Conservation (phyloP, 2,113 vertebrate species). For the Solea senegalensis region DNA sequence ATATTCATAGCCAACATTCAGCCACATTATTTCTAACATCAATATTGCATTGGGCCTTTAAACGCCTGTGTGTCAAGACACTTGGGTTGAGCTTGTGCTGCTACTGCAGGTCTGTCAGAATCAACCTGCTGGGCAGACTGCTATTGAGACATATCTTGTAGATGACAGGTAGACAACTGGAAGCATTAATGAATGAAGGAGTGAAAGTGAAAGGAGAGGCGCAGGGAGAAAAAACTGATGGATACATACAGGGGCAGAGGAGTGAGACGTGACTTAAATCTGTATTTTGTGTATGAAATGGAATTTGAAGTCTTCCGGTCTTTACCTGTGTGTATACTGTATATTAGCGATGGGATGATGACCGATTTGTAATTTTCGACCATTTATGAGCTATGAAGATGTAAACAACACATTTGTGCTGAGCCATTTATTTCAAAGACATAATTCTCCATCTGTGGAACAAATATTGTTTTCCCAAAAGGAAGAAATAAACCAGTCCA, state of each 20-base stretch:
- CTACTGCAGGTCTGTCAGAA: conserved; percentile 30
- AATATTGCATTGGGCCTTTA: conserved; percentile 86
- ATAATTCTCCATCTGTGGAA: too few species aligned
- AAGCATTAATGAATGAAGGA: conserved; percentile 32
- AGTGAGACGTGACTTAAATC: background rate
- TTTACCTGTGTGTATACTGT: too few species aligned
- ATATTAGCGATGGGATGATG: too few species aligned
- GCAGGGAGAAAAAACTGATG: background rate
- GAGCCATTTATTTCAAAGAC: too few species aligned
- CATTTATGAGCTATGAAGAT: too few species aligned
- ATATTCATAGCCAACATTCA: conserved; percentile 86
- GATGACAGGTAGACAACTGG: conserved; percentile 42
- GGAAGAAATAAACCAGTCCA: too few species aligned
- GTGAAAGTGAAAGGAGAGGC: conserved; percentile 3
- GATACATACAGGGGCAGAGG: background rate
- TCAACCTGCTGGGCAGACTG: conserved; percentile 11
- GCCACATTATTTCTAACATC: conserved; percentile 84
- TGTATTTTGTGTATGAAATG: conserved; percentile 22
- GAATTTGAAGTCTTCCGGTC: conserved; percentile 6
- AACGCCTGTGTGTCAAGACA: conserved; percentile 81
- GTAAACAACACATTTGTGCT: too few species aligned
- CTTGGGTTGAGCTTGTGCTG: conserved; percentile 31
- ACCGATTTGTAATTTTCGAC: too few species aligned
- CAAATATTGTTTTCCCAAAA: too few species aligned
- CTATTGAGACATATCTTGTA: conserved; percentile 14